A percentile compares a stretch with the other conserved stretches of the same genome.
Evolutionary conservation across 2,888 invertebrate genomes (phyloP).

Genomic region (Holacanthella duospinosa): DNA sequence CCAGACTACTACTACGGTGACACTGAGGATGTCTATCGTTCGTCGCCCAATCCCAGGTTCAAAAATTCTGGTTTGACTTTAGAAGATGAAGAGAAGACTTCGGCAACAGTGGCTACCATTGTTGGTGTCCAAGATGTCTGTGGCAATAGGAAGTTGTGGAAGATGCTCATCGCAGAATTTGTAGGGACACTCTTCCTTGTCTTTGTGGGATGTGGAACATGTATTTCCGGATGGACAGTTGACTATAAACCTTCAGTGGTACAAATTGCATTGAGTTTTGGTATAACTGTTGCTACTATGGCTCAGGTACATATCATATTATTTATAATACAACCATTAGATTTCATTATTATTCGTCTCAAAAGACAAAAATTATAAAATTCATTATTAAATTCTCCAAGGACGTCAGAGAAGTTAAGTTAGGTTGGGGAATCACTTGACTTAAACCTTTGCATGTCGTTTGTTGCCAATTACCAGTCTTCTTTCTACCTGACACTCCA

Average conservation of each 20-base stretch:
- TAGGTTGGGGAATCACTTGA: neutral
- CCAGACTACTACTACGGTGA: neutral
- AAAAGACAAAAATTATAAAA: too few species aligned
- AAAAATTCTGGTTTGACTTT: neutral
- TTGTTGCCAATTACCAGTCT: too few species aligned
- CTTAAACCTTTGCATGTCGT: too few species aligned
- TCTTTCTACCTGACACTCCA: too few species aligned
- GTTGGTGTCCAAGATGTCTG: slow-evolving; percentile 68
- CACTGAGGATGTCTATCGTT: neutral
- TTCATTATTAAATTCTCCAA: too few species aligned
- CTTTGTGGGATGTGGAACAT: slow-evolving; percentile 73
- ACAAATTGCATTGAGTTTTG: slow-evolving; percentile 73
- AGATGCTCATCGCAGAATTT: slow-evolving; percentile 73
- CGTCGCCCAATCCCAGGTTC: neutral
- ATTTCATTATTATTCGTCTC: too few species aligned
- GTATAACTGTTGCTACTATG: slow-evolving; percentile 69
- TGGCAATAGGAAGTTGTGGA: slow-evolving; percentile 66
- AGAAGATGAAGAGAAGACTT: neutral
- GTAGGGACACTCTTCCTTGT: slow-evolving; percentile 78
- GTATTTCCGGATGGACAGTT: slow-evolving; percentile 46
- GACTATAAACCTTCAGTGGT: slow-evolving; percentile 47
- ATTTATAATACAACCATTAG: too few species aligned
- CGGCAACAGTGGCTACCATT: slow-evolving; percentile 51
- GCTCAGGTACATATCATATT: slow-evolving; percentile 63
- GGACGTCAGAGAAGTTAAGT: neutral